Evolutionary conservation across 92 coral and sea anemone species (phyloP).

Genomic region (Actinostola sp.): DNA sequence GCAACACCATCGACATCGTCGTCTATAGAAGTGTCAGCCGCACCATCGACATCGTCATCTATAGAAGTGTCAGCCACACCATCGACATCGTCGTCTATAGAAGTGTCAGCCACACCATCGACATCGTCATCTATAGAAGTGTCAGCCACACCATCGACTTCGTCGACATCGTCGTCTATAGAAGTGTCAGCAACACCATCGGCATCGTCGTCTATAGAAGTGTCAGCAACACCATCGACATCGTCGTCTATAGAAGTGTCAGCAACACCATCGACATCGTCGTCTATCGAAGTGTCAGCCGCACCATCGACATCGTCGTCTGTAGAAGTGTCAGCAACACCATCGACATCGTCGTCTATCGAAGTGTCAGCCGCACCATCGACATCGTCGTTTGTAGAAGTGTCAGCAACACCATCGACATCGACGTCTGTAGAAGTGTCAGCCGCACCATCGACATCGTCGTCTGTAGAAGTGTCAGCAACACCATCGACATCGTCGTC

Average conservation of each 20-base stretch:
- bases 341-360: no score
- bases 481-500: no score
- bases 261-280: background rate
- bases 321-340: no score
- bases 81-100: slow-evolving; percentile 1
- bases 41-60: no score
- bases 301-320: no score
- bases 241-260: background rate
- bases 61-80: background rate
- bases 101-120: background rate
- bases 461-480: no score
- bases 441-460: no score
- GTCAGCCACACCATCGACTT: background rate
- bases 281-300: background rate
- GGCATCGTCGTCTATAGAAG: background rate
- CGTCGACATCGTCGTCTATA: background rate
- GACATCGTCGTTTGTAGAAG: no score
- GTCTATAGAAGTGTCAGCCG: background rate
- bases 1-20: background rate
- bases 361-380: no score
- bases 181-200: background rate
- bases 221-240: background rate
- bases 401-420: no score
- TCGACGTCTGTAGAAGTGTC: no score
- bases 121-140: background rate